Evolutionary conservation across 2,888 invertebrate species (phyloP).

Genomic region (Physocephala rufipes): DNA sequence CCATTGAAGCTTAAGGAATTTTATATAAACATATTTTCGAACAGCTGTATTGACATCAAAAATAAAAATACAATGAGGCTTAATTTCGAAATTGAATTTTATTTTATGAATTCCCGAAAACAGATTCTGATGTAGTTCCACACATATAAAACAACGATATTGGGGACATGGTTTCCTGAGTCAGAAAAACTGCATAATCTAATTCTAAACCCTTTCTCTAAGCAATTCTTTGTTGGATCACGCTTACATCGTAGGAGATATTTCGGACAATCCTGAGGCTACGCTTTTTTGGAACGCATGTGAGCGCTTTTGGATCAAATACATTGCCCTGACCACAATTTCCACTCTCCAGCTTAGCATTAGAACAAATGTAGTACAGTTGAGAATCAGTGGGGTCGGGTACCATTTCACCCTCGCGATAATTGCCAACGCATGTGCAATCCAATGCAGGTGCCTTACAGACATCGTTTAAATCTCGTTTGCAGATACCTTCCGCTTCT

Average conservation of each 20-base stretch:
- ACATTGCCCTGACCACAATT: conserved; percentile 46
- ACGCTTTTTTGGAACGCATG: background rate
- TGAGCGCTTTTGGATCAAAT: background rate
- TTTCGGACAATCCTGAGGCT: too few relatives aligned
- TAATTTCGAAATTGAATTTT: background rate
- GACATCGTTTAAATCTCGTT: conserved; percentile 44
- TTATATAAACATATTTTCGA: too few relatives aligned
- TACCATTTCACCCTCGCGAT: conserved; percentile 46
- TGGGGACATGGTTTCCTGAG: too few relatives aligned
- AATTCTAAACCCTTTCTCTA: too few relatives aligned
- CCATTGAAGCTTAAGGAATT: too few relatives aligned
- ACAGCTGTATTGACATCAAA: too few relatives aligned
- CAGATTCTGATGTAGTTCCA: background rate
- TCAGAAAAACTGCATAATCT: too few relatives aligned
- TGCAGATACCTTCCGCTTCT: conserved; percentile 44
- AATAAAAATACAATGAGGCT: conserved; percentile 5
- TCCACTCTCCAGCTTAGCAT: conserved; percentile 42
- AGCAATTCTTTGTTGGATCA: too few relatives aligned
- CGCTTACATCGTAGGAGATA: conserved; percentile 18
- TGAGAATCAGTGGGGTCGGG: conserved; percentile 43
- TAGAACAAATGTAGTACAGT: conserved; percentile 46
- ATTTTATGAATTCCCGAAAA: background rate
- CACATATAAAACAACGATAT: too few relatives aligned
- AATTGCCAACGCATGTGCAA: conserved; percentile 47
- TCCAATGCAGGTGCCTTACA: conserved; percentile 43